phyloP scores from a whole-genome alignment of 2,113 vertebrate genomes.

The Erinaceus europaeus region DNA sequence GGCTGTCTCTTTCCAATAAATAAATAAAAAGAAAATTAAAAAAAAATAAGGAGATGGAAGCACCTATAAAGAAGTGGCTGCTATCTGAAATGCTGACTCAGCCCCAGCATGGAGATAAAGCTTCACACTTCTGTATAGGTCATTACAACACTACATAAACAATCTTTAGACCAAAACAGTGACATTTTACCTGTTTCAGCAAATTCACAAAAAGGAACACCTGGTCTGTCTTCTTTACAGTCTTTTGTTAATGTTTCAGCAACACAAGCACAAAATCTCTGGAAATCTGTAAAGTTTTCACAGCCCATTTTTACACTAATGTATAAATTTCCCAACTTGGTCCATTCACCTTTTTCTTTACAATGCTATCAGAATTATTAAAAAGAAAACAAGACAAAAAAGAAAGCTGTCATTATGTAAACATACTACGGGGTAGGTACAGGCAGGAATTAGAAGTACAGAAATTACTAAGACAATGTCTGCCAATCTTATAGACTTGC shows the following conservation, averaged over 20 bases:
- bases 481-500: background rate
- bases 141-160: background rate
- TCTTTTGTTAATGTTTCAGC: constrained; percentile 84
- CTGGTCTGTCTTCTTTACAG: constrained; percentile 80
- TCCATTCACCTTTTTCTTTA: constrained; percentile 90
- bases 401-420: constrained; percentile 5
- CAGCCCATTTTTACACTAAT: constrained; percentile 79
- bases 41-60: background rate
- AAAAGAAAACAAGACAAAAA: constrained; percentile 36
- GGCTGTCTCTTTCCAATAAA: too few relatives aligned
- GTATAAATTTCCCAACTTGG: constrained; percentile 86
- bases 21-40: background rate
- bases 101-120: background rate
- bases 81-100: background rate
- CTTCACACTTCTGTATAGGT: background rate
- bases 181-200: constrained; percentile 87
- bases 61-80: background rate
- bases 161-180: background rate
- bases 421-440: background rate
- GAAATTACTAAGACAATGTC: background rate
- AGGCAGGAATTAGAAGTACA: background rate
- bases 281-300: constrained; percentile 83
- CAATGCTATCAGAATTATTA: constrained; percentile 82
- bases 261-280: constrained; percentile 84
- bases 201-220: constrained; percentile 90